Conservation (phyloP, 2,797 vertebrate genomes). For the Anguilla anguilla region DNA sequence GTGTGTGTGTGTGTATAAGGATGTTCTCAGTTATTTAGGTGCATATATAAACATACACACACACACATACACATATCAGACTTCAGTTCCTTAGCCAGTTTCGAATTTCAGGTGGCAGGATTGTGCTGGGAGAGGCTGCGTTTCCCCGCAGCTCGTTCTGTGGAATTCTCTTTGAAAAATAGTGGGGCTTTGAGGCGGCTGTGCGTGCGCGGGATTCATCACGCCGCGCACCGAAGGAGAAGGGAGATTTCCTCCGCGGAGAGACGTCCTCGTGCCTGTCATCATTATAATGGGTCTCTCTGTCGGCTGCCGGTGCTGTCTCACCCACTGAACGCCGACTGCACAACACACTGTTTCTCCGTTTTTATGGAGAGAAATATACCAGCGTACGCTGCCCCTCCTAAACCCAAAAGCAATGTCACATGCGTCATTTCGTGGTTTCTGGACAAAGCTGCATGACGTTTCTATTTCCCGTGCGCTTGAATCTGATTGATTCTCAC, state of each 20-base stretch:
- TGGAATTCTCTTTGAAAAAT: not conserved
- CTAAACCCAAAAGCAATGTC: not conserved
- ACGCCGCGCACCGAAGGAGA: not conserved
- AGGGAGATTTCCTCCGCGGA: not conserved
- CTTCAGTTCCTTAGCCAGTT: not conserved
- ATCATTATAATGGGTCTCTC: not conserved
- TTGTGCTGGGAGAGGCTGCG: not conserved
- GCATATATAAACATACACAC: not conserved
- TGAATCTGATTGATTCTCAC: not conserved
- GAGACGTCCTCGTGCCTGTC: not conserved
- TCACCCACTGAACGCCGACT: not conserved
- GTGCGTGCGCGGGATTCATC: not conserved
- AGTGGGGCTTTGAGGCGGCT: not conserved
- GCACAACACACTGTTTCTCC: not conserved
- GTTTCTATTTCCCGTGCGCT: not conserved
- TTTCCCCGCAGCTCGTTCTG: not conserved
- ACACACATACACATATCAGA: not conserved
- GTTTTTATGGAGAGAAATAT: not conserved
- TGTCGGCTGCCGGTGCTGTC: not conserved
- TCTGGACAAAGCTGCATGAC: not conserved
- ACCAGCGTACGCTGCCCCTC: not conserved
- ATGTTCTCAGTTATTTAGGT: not conserved
- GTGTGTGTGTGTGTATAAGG: not conserved
- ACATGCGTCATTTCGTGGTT: not conserved
- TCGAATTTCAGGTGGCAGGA: slow-evolving; percentile 5